phyloP scores from a whole-genome alignment of 2,888 invertebrate genomes.

The Buathra laborator region DNA sequence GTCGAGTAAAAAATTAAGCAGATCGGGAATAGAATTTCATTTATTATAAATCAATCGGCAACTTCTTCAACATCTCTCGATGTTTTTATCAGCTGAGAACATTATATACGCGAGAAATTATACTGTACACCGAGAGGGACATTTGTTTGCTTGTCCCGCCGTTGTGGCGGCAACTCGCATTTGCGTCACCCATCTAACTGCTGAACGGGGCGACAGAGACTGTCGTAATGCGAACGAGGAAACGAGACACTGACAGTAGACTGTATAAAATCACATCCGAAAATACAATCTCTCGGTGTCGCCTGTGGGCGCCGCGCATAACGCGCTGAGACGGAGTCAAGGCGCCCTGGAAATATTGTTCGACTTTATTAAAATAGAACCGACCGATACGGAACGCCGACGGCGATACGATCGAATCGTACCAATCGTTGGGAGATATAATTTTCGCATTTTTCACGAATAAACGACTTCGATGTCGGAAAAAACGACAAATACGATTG shows the following conservation, averaged over 20 bases:
- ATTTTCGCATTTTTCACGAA: neutral
- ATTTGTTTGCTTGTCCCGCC: slow-evolving; percentile 8
- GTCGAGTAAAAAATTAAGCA: too few relatives aligned
- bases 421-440: neutral
- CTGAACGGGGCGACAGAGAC: neutral
- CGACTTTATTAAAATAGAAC: slow-evolving; percentile 1
- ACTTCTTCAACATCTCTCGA: neutral
- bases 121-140: neutral
- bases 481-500: too few relatives aligned
- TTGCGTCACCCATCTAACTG: slow-evolving; percentile 13
- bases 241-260: neutral
- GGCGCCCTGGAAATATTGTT: slow-evolving; percentile 45
- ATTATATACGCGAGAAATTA: neutral
- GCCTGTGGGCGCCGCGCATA: neutral
- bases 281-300: slow-evolving; percentile 49
- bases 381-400: neutral
- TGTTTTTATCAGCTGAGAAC: neutral
- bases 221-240: slow-evolving; percentile 17
- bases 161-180: neutral
- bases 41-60: too few relatives aligned
- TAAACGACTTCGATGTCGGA: too few relatives aligned
- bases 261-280: slow-evolving; percentile 40
- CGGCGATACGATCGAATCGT: neutral
- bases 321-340: slow-evolving; percentile 52
- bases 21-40: too few relatives aligned